Evolutionary conservation across 2,113 vertebrate genomes (phyloP), one percentile per base, ranked within the genome.

Genomic region (Bothrops jararaca): DNA sequence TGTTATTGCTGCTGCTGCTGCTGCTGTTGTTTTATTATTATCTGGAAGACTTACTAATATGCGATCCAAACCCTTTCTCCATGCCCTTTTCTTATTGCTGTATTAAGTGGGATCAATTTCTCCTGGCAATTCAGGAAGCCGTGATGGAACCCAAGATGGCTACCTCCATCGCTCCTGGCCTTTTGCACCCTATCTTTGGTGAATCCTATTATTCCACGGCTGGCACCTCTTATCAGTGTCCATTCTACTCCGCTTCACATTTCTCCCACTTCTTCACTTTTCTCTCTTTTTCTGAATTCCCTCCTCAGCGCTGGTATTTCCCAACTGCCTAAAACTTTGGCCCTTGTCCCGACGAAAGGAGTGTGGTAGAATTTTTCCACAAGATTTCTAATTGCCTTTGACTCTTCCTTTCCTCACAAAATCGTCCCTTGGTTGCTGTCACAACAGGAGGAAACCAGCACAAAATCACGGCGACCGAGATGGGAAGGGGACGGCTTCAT

Each of bases 1-100:
- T 48, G 0, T 48, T 48, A 0, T 1, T 48, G 6, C 7, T 48
- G 6, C 7, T 48, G 6, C 0, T 48, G 6, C 7, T 48, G 6
- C 7, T 48, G 6, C 7, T 48, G 5, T 48, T 6, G 5, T 48
- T 6, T 0, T 48, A 7, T 48, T 7, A 7, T 48, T 7, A 7
- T 54, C n/a, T 74, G 69, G 69, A 50, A 12, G 69, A 58, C 34
- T 29, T 58, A 58, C 4, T 0, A 24, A 50, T 22, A 20, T 6
- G 7, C 24, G 18, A 45, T 15, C 85, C 13, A 29, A 57, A 58
- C 11, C 1, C n/a, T 20, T n/a, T 6, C 52, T 69, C 48, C 24
- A 22, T 39, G 11, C 26, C 7, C 2, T 50, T 86, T 34, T 50
- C 48, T 50, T 34, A 89, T 29, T 9, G n/a, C 29, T 52, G 48